These are phyloP conservation scores for Schlechtendalia chinensis DNA, from an alignment of 1,140 invertebrate species.

Conservation along the genomic window DNA sequence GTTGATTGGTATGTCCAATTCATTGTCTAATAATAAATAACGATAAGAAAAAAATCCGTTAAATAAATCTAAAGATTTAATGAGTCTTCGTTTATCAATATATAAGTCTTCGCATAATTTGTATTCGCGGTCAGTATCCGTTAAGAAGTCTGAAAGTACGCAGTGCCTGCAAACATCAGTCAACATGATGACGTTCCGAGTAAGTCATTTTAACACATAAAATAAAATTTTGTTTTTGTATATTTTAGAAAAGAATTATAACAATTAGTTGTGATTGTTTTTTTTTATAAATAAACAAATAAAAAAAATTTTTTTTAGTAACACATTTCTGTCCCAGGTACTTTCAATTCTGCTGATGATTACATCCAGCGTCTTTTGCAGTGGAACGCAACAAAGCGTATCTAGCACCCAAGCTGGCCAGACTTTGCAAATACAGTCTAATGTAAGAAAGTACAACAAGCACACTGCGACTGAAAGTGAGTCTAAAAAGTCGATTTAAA, in stretches of 20 bases:
- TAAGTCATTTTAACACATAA: too few relatives aligned
- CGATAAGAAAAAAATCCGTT: constrained; percentile 34
- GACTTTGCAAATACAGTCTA: constrained; percentile 33
- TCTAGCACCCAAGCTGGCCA: constrained; percentile 33
- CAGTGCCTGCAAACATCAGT: not conserved
- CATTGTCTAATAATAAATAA: constrained; percentile 46
- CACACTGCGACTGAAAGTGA: constrained; percentile 36
- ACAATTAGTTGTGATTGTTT: too few relatives aligned
- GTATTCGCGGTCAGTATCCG: constrained; percentile 15
- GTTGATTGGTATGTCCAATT: constrained; percentile 28
- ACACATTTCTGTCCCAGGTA: not conserved
- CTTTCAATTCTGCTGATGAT: constrained; percentile 25
- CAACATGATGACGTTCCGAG: constrained; percentile 23
- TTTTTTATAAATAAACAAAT: too few relatives aligned
- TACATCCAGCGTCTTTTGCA: constrained; percentile 3
- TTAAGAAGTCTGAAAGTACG: not conserved
- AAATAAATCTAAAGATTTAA: constrained; percentile 13
- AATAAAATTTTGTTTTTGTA: too few relatives aligned
- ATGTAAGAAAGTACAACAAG: constrained; percentile 39
- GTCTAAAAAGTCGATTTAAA: not conserved
- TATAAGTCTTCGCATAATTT: constrained; percentile 12
- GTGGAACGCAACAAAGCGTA: constrained; percentile 24
- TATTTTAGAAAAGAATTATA: too few relatives aligned
- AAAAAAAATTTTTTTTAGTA: too few relatives aligned
- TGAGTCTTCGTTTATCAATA: not conserved